Base-by-base conservation (phyloP, 2,113 vertebrate genomes). In the Dasyornis broadbenti region DNA sequence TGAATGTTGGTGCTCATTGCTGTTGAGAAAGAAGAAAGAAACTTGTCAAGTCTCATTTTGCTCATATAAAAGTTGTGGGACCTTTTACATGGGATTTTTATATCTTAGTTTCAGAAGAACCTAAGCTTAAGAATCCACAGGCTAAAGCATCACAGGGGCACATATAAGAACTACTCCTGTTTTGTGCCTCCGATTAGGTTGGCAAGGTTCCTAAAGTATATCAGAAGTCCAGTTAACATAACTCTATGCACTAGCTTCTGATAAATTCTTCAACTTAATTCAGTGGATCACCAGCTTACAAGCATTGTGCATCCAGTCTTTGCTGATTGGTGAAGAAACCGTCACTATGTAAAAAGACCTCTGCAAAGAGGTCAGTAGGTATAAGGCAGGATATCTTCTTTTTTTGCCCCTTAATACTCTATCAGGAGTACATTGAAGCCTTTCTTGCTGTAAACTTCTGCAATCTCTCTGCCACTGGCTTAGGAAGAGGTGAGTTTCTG, bases 1-100 rank as follows among this genome's bases (percentile, higher is more conserved):
- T 96, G 94, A 97, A 88, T 16, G 12, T 90, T 35, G 44, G 70
- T 66, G 54, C n/a, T 92, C 60, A 77, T 65, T 92, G 90, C 45
- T 76, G 33, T 57, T 85, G 50, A 40, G 44, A 89, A 66, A 86
- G 64, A 89, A 54, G 50, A 82, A 82, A 92, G 31, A 90, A 84
- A 20, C 6, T 82, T 94, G 30, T 15, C 28, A 76, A 18, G 33
- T 86, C 39, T 89, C 21, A 45, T 72, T 91, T 84, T 59, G 14
- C 15, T 16, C 24, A 30, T 45, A 39, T 17, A 73, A 57, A 89
- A 52, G 4, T 21, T n/a, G 6, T 39, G 52, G 12, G 17, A 61
- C 10, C 8, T 63, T 47, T 68, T 24, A 56, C 4, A 24, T 14
- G 13, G 15, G 22, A 47, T 21, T 47, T 80, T 94, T 65, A 24